Percentiles rank a stretch among this genome's conserved stretches.
These are phyloP conservation scores for Bellardia pandia DNA, from an alignment of 2,888 invertebrate genomes.

Conservation along the genomic window DNA sequence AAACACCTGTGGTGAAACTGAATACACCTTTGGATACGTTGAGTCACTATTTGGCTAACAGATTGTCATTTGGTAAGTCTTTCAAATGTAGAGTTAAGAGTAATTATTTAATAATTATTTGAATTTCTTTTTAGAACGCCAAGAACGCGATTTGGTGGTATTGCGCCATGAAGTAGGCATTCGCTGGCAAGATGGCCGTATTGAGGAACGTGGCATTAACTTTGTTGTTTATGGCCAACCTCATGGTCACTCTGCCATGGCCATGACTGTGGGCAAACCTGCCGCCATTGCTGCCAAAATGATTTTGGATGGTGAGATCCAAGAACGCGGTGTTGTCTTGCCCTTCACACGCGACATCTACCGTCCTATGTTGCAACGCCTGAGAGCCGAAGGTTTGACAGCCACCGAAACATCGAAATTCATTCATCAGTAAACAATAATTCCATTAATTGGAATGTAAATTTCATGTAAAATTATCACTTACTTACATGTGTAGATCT, in stretches of 20 bases:
- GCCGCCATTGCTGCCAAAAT: slow-evolving; percentile 98
- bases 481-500: neutral
- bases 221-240: slow-evolving; percentile 95
- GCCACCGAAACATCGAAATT: slow-evolving; percentile 88
- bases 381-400: slow-evolving; percentile 93
- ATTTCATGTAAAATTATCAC: neutral
- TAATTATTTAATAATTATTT: slow-evolving; percentile 56
- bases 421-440: slow-evolving; percentile 74
- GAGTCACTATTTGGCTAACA: slow-evolving; percentile 93
- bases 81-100: neutral
- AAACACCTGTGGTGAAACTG: slow-evolving; percentile 91
- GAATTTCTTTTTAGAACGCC: slow-evolving; percentile 85
- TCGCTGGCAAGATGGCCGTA: slow-evolving; percentile 93
- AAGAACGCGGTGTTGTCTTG: slow-evolving; percentile 95
- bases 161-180: slow-evolving; percentile 97
- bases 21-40: slow-evolving; percentile 96
- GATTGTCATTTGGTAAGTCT: slow-evolving; percentile 89
- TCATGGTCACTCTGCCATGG: slow-evolving; percentile 96
- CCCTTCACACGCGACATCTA: slow-evolving; percentile 97
- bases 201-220: slow-evolving; percentile 92
- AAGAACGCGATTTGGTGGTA: slow-evolving; percentile 97
- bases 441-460: neutral
- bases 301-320: slow-evolving; percentile 98
- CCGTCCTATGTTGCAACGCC: slow-evolving; percentile 93
- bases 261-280: slow-evolving; percentile 95